Base-by-base conservation (phyloP, 2,888 invertebrate genomes). In the Drosophila aldrichi region DNA sequence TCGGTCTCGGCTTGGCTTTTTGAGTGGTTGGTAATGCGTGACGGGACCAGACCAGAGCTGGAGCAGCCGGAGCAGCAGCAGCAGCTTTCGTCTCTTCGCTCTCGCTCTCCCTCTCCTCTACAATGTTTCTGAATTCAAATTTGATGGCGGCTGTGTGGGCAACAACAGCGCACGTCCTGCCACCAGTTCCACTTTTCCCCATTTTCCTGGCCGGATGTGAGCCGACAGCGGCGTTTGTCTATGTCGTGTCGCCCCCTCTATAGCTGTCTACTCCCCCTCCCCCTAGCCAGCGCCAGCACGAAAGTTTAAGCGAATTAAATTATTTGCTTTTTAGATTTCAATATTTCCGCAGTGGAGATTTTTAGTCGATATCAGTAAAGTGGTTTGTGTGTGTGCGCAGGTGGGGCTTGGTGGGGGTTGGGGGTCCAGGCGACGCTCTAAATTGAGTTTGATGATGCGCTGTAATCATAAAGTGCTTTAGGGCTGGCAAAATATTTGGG, bases 321-420 rank as follows among this genome's bases (percentile, higher is more conserved):
- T 89, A 90, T 89, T 89, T 89, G 88, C 82, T 86, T 86, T 86
- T 88, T 82, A 90, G 88, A 90, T 89, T 89, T 90, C 86, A 90
- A 90, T 89, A 89, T 90, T 90, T 89, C 81, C 89, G 85, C 77
- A 82, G 88, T 81, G 83, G 79, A 77, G 80, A 89, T 84, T 87
- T 87, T 77, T 71, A 79, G 88, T 85, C 82, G 78, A 89, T 84
- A 88, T 83, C 82, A 79, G 48, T 74, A 78, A 77, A 77, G 77
- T 78, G 77, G 58, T 61, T 61, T 43, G 43, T 34, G 10, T 34
- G 10, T 51, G 67, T 46, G 25, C 18, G 36, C 14, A 25, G 38
- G 58, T 6, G 46, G 18, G 18, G 44, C 41, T n/a, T n/a, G n/a
- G n/a, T n/a, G n/a, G n/a, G n/a, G 10, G 43, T 44, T 7, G 77